Conservation (phyloP, 2,797 vertebrate species). For the Pithecia hirsuta region DNA sequence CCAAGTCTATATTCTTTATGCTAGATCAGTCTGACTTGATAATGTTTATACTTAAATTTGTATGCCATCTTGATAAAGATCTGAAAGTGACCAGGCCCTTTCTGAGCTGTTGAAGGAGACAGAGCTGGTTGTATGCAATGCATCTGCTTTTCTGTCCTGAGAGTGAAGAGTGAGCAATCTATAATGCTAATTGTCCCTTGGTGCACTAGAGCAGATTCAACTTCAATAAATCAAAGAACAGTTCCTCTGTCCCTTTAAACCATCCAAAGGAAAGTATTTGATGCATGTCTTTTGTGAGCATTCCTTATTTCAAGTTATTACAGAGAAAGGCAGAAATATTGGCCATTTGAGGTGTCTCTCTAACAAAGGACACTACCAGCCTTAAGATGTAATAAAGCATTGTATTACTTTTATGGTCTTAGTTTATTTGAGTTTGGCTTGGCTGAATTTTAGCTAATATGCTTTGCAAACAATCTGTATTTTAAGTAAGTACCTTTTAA, state of each 20-base stretch:
- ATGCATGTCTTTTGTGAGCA: background rate
- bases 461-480: slow-evolving; percentile 55
- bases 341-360: slow-evolving; percentile 26
- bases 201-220: slow-evolving; percentile 49
- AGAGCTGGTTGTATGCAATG: background rate
- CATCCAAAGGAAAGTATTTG: background rate
- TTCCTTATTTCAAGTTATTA: slow-evolving; percentile 46
- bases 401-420: slow-evolving; percentile 49
- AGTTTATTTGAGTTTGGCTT: slow-evolving; percentile 54
- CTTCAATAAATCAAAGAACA: slow-evolving; percentile 67
- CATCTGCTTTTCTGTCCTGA: background rate
- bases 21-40: background rate
- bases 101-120: background rate
- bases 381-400: slow-evolving; percentile 55
- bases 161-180: background rate
- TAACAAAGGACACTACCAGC: background rate
- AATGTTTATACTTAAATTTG: background rate
- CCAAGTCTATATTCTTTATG: background rate
- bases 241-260: background rate
- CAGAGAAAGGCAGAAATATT: slow-evolving; percentile 45
- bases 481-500: slow-evolving; percentile 69
- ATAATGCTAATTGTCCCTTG: slow-evolving; percentile 60
- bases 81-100: background rate
- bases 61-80: background rate
- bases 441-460: slow-evolving; percentile 66